A percentile compares a stretch with the other conserved stretches of the same genome.
These are phyloP conservation scores for Oryzias melastigma DNA, from an alignment of 2,113 vertebrate species.

Conservation along the genomic window DNA sequence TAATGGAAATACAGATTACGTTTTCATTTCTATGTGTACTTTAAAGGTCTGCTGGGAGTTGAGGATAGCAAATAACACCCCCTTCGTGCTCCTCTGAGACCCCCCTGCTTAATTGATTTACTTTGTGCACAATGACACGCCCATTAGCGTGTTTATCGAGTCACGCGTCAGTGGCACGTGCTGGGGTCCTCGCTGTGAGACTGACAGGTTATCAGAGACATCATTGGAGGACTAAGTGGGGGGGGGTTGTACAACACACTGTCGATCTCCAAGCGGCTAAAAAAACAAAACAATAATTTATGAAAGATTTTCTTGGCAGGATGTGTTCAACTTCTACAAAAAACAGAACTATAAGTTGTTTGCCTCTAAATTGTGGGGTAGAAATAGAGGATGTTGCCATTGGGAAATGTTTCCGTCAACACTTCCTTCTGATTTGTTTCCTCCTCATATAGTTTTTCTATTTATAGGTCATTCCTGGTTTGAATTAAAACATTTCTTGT, in stretches of 20 bases:
- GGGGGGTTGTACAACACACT: background rate
- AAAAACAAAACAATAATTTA: background rate
- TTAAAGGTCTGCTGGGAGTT: slow-evolving; percentile 58
- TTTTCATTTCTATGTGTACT: slow-evolving; percentile 61
- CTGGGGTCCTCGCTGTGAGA: slow-evolving; percentile 9
- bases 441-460: slow-evolving; percentile 14
- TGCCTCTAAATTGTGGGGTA: slow-evolving; percentile 40
- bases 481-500: slow-evolving; percentile 9
- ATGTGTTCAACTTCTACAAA: too few species aligned
- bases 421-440: slow-evolving; percentile 9
- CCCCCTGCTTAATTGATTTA: slow-evolving; percentile 72
- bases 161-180: slow-evolving; percentile 36
- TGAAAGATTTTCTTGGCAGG: background rate
- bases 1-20: slow-evolving; percentile 54
- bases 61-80: slow-evolving; percentile 22
- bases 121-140: slow-evolving; percentile 59
- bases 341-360: too few species aligned
- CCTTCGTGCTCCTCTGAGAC: slow-evolving; percentile 38
- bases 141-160: slow-evolving; percentile 48
- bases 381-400: slow-evolving; percentile 53
- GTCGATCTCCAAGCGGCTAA: background rate
- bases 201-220: slow-evolving; percentile 38
- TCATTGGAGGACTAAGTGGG: background rate
- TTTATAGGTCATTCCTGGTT: slow-evolving; percentile 7
- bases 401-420: slow-evolving; percentile 13